Conservation (phyloP, 2,113 vertebrate species). For the Cheilinus undulatus region DNA sequence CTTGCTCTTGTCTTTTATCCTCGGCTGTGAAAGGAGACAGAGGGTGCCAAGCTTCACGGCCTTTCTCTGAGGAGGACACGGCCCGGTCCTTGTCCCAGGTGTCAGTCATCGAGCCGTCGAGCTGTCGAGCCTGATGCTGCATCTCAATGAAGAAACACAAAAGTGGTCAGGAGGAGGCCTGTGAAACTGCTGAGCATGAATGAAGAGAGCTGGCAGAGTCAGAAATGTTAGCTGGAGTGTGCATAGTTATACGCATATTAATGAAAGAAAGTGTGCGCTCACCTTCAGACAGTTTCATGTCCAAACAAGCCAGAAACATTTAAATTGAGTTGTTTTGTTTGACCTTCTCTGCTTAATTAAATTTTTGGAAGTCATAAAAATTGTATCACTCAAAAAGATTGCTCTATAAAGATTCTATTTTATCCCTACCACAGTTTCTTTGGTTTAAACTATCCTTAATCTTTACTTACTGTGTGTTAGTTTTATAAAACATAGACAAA, state of each 20-base stretch:
- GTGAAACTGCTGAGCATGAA: conserved; percentile 51
- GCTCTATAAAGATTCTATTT: neutral
- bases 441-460: neutral
- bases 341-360: conserved; percentile 17
- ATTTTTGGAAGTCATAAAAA: conserved; percentile 45
- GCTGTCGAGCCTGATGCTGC: conserved; percentile 47
- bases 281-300: neutral
- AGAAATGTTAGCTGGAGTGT: conserved; percentile 30
- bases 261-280: conserved; percentile 7
- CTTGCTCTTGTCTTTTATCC: conserved; percentile 61
- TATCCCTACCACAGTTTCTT: neutral
- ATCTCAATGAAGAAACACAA: conserved; percentile 79
- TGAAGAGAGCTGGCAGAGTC: conserved; percentile 45
- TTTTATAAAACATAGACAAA: neutral
- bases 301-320: conserved; percentile 25
- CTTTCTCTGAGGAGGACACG: conserved; percentile 25
- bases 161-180: conserved; percentile 49
- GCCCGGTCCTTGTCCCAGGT: conserved; percentile 47
- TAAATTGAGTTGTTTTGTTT: conserved; percentile 23
- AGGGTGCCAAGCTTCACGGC: conserved; percentile 54
- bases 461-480: neutral
- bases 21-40: conserved; percentile 29
- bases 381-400: conserved; percentile 22
- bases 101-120: conserved; percentile 69
- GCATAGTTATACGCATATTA: conserved; percentile 44